phyloP scores from a whole-genome alignment of 2,797 vertebrate species.

The Alfaro cultratus region DNA sequence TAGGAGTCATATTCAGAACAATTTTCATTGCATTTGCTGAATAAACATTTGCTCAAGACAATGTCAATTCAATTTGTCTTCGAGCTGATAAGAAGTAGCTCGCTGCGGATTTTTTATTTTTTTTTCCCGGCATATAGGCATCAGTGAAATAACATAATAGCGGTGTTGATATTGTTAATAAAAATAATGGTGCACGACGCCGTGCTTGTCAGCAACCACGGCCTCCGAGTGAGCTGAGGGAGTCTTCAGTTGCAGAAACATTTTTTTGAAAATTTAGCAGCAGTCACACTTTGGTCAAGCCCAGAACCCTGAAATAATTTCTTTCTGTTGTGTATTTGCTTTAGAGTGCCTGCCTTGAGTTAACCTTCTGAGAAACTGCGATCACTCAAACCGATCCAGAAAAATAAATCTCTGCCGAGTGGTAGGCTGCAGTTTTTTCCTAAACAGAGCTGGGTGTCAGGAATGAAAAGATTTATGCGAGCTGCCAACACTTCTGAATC shows the following conservation, averaged over 20 bases:
- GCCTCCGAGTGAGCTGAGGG: constrained; percentile 51
- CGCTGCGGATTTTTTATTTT: constrained; percentile 53
- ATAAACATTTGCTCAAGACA: constrained; percentile 75
- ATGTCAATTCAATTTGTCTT: constrained; percentile 76
- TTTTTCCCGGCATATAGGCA: constrained; percentile 50
- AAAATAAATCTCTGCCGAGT: constrained; percentile 38
- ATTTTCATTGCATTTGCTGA: constrained; percentile 76
- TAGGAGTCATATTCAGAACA: constrained; percentile 72
- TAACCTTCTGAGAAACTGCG: constrained; percentile 38
- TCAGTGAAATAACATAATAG: constrained; percentile 70
- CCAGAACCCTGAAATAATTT: constrained; percentile 55
- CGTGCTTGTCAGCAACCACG: constrained; percentile 50
- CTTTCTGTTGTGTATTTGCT: constrained; percentile 53
- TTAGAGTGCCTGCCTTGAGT: constrained; percentile 44
- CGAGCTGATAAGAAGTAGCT: constrained; percentile 72
- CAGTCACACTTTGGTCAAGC: constrained; percentile 57
- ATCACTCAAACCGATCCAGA: constrained; percentile 43
- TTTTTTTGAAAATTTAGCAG: constrained; percentile 49
- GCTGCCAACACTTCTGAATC: constrained; percentile 41
- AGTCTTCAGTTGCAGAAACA: constrained; percentile 69
- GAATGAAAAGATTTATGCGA: constrained; percentile 43
- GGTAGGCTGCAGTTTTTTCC: constrained; percentile 44
- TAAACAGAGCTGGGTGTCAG: constrained; percentile 35
- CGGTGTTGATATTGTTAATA: constrained; percentile 72
- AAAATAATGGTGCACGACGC: constrained; percentile 59